These are phyloP conservation scores for Apodemia zela DNA, from an alignment of 2,888 invertebrate species.

Conservation along the genomic window DNA sequence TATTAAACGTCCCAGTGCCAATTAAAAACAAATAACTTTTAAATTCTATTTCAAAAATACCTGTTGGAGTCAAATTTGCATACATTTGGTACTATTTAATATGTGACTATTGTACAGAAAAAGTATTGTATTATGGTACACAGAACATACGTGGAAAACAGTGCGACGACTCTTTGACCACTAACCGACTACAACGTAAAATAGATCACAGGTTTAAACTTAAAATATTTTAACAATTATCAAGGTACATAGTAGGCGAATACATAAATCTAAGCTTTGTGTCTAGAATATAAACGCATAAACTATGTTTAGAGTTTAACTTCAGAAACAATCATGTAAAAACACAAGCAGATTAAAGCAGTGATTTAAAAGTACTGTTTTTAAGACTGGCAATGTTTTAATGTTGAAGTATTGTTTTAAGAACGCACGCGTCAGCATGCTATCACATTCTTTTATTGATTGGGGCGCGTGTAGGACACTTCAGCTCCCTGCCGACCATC, in stretches of 20 bases:
- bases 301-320: background rate
- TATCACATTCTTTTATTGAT: too few species aligned
- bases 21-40: too few species aligned
- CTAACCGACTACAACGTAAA: constrained; percentile 32
- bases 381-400: background rate
- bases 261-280: constrained; percentile 11
- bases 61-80: too few species aligned
- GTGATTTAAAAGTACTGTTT: background rate
- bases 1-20: too few species aligned
- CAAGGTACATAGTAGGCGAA: constrained; percentile 23
- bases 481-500: too few species aligned
- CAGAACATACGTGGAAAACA: background rate
- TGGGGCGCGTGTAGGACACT: too few species aligned
- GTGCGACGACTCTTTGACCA: background rate
- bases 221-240: constrained; percentile 24
- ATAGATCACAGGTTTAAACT: constrained; percentile 39
- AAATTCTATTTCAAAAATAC: too few species aligned
- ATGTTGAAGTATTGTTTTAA: too few species aligned
- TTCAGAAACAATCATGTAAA: background rate
- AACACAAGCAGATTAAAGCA: background rate
- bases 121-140: background rate
- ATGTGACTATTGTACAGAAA: background rate
- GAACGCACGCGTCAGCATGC: too few species aligned
- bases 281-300: constrained; percentile 1
- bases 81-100: too few species aligned